phyloP scores from a whole-genome alignment of 2,888 invertebrate genomes.

The Lamellibrachia columna region DNA sequence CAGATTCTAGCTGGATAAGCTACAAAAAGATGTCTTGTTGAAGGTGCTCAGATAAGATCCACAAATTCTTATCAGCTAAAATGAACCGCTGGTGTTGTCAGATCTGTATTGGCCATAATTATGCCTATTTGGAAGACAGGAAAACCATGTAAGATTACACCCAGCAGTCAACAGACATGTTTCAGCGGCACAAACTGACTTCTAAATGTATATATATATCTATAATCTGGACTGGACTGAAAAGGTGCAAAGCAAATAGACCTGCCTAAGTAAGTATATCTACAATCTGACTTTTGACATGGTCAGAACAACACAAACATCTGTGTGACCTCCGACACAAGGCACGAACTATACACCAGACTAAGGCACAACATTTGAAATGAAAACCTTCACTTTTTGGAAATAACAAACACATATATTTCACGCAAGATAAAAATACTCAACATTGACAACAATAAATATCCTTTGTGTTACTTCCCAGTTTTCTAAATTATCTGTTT shows the following conservation, averaged over 20 bases:
- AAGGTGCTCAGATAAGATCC: not conserved
- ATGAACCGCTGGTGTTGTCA: constrained; percentile 5
- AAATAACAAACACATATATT: not conserved
- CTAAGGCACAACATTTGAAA: not conserved
- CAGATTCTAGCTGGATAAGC: constrained; percentile 5
- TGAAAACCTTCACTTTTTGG: not conserved
- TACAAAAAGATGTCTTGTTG: constrained; percentile 12
- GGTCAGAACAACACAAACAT: not conserved
- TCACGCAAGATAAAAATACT: not conserved
- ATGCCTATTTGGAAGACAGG: constrained; percentile 4
- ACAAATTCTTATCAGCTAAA: not conserved
- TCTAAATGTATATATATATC: constrained; percentile 10
- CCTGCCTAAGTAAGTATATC: not conserved
- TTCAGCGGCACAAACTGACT: not conserved
- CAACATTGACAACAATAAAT: not conserved
- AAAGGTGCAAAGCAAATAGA: not conserved
- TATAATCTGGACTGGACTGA: not conserved
- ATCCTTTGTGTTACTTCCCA: not conserved
- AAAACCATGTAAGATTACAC: constrained; percentile 16
- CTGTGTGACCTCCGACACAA: not conserved
- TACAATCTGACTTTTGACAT: not conserved
- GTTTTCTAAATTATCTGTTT: not conserved
- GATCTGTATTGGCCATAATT: constrained; percentile 6
- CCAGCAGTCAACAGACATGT: not conserved
- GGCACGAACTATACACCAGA: not conserved